Percentiles rank a stretch among this genome's conserved stretches.
Conservation (phyloP, 1,140 invertebrate species). For the Colletes latitarsis region DNA sequence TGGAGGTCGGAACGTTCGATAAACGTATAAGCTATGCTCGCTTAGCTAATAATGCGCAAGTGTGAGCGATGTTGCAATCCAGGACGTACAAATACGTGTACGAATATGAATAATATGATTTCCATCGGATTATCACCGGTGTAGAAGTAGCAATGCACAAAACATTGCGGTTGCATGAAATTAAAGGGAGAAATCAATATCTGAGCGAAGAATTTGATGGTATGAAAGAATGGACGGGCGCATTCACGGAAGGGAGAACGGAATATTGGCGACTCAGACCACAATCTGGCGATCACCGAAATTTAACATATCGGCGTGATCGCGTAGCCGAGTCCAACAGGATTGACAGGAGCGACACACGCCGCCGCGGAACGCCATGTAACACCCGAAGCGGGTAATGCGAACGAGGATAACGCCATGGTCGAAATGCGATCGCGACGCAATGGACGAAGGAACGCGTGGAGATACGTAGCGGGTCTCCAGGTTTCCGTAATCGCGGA, state of each 20-base stretch:
- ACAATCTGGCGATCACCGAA: neutral
- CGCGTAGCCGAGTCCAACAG: conserved; percentile 8
- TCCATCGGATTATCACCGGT: neutral
- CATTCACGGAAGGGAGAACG: neutral
- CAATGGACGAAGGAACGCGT: conserved; percentile 25
- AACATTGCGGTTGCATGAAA: conserved; percentile 27
- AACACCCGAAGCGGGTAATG: conserved; percentile 44
- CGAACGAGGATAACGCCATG: conserved; percentile 50
- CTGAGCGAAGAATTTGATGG: conserved; percentile 17
- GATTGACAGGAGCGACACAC: conserved; percentile 36
- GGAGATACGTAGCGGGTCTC: conserved; percentile 42
- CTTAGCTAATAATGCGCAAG: neutral
- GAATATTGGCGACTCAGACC: conserved; percentile 2
- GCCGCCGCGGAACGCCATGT: conserved; percentile 43
- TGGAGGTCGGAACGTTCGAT: too few relatives aligned
- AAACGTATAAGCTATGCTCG: too few relatives aligned
- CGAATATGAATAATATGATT: neutral
- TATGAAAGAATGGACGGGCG: neutral
- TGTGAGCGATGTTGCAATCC: neutral
- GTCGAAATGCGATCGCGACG: conserved; percentile 28
- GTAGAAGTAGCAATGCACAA: conserved; percentile 1
- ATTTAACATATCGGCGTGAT: conserved; percentile 5
- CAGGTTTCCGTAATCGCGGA: conserved; percentile 49
- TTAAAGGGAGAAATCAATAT: conserved; percentile 55
- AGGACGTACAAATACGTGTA: neutral